A percentile compares a stretch with the other conserved stretches of the same genome.
Conservation (phyloP, 2,797 vertebrate species). For the Miichthys miiuy region DNA sequence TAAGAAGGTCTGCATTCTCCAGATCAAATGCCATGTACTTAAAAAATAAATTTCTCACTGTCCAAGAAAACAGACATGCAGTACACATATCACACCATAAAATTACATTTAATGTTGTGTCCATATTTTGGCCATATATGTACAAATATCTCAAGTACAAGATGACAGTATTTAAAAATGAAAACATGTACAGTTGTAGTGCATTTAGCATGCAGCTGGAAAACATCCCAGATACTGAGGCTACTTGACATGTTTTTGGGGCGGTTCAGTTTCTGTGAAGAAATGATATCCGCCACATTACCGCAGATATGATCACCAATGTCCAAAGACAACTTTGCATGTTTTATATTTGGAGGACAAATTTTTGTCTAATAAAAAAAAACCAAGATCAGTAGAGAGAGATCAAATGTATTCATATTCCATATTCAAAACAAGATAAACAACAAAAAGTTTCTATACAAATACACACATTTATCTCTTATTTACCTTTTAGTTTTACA, state of each 20-base stretch:
- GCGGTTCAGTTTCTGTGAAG: constrained; percentile 2
- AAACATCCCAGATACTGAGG: constrained; percentile 9
- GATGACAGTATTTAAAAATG: not conserved
- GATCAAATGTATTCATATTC: not conserved
- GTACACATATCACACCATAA: not conserved
- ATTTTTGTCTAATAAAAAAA: not conserved
- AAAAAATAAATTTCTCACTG: not conserved
- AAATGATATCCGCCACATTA: constrained; percentile 25
- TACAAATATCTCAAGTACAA: too few species aligned
- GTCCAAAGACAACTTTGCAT: constrained; percentile 28
- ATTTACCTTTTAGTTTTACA: not conserved
- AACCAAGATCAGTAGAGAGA: not conserved
- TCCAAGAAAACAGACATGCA: not conserved
- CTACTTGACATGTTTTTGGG: constrained; percentile 29
- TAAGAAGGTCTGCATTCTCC: not conserved
- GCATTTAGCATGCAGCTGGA: not conserved
- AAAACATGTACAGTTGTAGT: not conserved
- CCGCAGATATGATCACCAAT: constrained; percentile 21
- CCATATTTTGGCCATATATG: not conserved
- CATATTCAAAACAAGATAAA: not conserved
- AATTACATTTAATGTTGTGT: not conserved
- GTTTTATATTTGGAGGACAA: constrained; percentile 21
- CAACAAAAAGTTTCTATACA: not conserved
- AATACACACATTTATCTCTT: not conserved
- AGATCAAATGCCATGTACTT: not conserved